Percentiles rank a stretch among this genome's conserved stretches.
Conservation (phyloP, 2,797 vertebrate genomes). For the Varecia variegata region DNA sequence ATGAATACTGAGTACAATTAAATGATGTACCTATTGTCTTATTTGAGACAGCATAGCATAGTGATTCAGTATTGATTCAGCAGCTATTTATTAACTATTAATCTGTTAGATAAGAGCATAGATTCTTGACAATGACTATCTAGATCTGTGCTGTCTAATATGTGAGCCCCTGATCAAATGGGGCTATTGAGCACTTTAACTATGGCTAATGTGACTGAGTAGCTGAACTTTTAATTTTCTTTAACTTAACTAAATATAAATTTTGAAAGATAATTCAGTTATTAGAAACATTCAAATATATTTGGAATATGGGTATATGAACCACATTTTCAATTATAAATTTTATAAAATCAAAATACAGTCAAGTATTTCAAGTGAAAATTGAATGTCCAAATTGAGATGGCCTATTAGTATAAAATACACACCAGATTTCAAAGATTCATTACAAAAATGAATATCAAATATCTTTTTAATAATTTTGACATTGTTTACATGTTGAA, state of each 20-base stretch:
- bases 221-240: background rate
- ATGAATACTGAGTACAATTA: background rate
- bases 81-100: background rate
- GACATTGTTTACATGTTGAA: background rate
- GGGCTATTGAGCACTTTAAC: background rate
- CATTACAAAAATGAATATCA: background rate
- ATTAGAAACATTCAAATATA: background rate
- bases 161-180: background rate
- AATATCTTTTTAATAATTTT: background rate
- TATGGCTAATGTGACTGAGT: background rate
- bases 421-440: background rate
- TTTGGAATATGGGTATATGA: background rate
- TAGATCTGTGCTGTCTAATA: background rate
- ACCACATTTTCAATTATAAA: background rate
- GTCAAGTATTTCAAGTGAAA: constrained; percentile 8
- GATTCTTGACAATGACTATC: background rate
- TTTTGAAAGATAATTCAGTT: background rate
- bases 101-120: background rate
- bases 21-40: background rate
- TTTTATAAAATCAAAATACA: background rate
- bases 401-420: background rate
- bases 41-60: background rate
- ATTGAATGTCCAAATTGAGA: background rate
- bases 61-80: background rate
- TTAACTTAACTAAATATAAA: background rate